Percentiles rank a stretch among this genome's conserved stretches.
Conservation (phyloP, 2,888 invertebrate species). For the Pandemis corylana region DNA sequence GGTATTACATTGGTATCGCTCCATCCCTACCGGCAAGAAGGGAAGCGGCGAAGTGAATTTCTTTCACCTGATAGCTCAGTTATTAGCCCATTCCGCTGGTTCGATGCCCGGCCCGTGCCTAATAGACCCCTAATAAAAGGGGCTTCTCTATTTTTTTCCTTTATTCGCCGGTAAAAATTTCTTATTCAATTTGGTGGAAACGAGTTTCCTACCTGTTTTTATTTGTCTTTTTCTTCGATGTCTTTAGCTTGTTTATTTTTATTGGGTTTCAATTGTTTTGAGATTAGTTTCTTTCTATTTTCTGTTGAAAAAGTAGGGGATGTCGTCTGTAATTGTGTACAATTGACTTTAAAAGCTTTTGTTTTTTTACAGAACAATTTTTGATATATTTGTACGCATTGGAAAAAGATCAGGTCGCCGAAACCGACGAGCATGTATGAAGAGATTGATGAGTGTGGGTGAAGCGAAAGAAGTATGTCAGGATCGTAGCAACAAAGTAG, state of each 20-base stretch:
- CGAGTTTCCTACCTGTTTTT: slow-evolving; percentile 49
- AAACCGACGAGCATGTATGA: no score
- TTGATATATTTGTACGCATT: no score
- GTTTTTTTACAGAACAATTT: no score
- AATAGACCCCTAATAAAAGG: slow-evolving; percentile 84
- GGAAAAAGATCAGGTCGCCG: no score
- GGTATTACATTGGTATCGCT: slow-evolving; percentile 14
- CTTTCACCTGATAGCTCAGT: slow-evolving; percentile 84
- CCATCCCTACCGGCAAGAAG: slow-evolving; percentile 42
- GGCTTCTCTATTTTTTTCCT: slow-evolving; percentile 73
- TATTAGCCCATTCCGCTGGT: slow-evolving; percentile 75
- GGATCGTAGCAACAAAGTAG: no score
- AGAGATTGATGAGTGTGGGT: no score
- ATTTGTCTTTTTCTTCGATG: slow-evolving; percentile 50
- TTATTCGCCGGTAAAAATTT: slow-evolving; percentile 66
- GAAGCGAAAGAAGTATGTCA: no score
- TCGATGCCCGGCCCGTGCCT: slow-evolving; percentile 81
- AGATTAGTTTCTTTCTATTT: not conserved
- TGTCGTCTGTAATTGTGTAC: not conserved
- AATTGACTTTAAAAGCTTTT: not conserved
- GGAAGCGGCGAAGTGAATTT: slow-evolving; percentile 76
- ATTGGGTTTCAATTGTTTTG: slow-evolving; percentile 22
- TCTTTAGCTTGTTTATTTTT: slow-evolving; percentile 38
- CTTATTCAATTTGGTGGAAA: slow-evolving; percentile 75
- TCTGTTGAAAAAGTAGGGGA: not conserved